Base-by-base conservation (phyloP, 2,797 vertebrate species). In the Siniperca obscura region DNA sequence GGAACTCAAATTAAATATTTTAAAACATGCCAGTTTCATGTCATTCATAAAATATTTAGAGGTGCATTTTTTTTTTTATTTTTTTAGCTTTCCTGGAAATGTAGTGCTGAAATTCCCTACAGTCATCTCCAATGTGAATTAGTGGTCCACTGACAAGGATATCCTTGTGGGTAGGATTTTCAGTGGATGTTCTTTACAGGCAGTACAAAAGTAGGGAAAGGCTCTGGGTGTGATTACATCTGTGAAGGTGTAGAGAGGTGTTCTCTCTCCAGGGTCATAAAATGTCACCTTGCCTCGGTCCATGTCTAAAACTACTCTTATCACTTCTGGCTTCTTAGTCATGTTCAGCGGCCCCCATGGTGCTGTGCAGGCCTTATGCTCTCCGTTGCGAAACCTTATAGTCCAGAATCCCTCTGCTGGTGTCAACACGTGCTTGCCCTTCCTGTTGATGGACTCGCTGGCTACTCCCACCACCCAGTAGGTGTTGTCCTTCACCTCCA, bases 381-480 rank as follows among this genome's bases (percentile, higher is more conserved):
- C 96, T 36, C 94, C 94, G 0, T 96, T 96, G 4, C 96, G 94
- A 83, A 95, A 95, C 56, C 96, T 88, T 48, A 97, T 94, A 27
- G 95, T 95, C 96, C 96, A 97, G 91, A 96, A 96, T 69, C 96
- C 96, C 83, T 94, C 95, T 1, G 94, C 92, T 7, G 96, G 96
- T 0, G 95, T 96, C 87, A 96, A 87, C 34, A 96, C 92, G 0
- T 96, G 94, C 78, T 96, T 96, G 30, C 96, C 96, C 80, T 96
- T 97, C 71, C 95, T 95, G 90, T 93, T 93, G 70, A 96, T 95
- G 52, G 94, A 92, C 19, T 91, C 89, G 4, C 94, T 96, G 83
- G 95, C 95, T 1, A 96, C 84, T 13, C 96, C 96, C 7, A 96
- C 74, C 77, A 96, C 96, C 96, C 96, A 96, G 86, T 96, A 96